Evolutionary conservation across 2,797 vertebrate genomes (phyloP).

Genomic region (Mormyrops attenuatus): DNA sequence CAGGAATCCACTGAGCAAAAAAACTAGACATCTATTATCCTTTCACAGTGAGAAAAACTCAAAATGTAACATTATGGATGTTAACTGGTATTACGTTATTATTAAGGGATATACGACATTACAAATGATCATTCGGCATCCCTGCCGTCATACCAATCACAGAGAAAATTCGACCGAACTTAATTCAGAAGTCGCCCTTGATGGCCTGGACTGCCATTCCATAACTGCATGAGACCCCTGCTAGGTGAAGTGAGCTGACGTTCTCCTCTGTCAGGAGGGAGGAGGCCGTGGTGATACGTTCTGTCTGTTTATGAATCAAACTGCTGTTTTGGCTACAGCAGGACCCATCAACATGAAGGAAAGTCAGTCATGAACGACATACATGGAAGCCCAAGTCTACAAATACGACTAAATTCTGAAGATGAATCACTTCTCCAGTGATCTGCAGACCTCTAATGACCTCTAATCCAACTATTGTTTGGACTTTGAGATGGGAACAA

Average conservation of each 20-base stretch:
- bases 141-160: neutral
- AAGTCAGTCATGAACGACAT: slow-evolving; percentile 27
- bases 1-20: neutral
- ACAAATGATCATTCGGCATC: neutral
- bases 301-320: slow-evolving; percentile 31
- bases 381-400: slow-evolving; percentile 27
- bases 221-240: neutral
- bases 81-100: neutral
- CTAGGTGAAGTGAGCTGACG: neutral
- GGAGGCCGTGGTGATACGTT: slow-evolving; percentile 17
- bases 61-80: neutral
- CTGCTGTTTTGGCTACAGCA: slow-evolving; percentile 9
- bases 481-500: slow-evolving; percentile 20
- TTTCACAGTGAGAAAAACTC: neutral
- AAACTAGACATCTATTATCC: neutral
- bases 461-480: slow-evolving; percentile 21
- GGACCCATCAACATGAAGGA: slow-evolving; percentile 9
- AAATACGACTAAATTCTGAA: slow-evolving; percentile 46
- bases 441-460: slow-evolving; percentile 36
- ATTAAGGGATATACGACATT: neutral
- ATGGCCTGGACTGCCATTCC: neutral
- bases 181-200: neutral
- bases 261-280: neutral
- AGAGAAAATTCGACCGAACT: neutral
- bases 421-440: slow-evolving; percentile 34